Evolutionary conservation across 2,888 invertebrate genomes (phyloP), one percentile per base, ranked within the genome.

Genomic region (Epirrhoe tristata): DNA sequence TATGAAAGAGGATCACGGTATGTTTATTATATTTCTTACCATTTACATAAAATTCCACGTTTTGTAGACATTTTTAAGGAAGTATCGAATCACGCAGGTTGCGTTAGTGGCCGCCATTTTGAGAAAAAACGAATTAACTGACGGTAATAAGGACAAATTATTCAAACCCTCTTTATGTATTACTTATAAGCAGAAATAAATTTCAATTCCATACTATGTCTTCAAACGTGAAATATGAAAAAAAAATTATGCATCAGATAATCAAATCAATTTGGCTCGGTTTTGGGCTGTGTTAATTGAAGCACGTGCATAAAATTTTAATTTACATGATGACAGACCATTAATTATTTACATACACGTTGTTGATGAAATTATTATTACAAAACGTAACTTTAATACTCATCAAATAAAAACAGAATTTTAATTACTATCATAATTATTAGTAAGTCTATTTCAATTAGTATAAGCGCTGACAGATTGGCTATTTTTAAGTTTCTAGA

Each of bases 1-100:
- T 61, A 98, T 98, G 98, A 94, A 97, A 76, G 98, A 98, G 84
- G 93, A 94, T 50, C 92, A 93, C 74, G 93, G 92, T 93, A 78
- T 76, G 88, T 85, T 59, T 16, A 39, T 16, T 24, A 12, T 58
- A 7, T 6, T 48, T 5, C 4, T 48, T 14, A 7, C 1, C 10
- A 48, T 14, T 46, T 10, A 2, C 12, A 10, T n/a, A 7, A 43
- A 43, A 4, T 14, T 16, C 16, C 16, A 16, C 48, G 14, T 48
- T 12, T 43, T 16, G 16, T 14, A 16, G 16, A 48, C 48, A 14
- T n/a, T 14, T 16, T 48, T n/a, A n/a, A n/a, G 48, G 16, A 24
- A 24, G 24, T 24, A 24, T 24, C 24, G 1, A 24, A 24, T 2
- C 3, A 24, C 24, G 24, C 24, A 24, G 24, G 24, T 24, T 24